Conservation (phyloP, 2,888 invertebrate species). For the Chymomyza procnemis region DNA sequence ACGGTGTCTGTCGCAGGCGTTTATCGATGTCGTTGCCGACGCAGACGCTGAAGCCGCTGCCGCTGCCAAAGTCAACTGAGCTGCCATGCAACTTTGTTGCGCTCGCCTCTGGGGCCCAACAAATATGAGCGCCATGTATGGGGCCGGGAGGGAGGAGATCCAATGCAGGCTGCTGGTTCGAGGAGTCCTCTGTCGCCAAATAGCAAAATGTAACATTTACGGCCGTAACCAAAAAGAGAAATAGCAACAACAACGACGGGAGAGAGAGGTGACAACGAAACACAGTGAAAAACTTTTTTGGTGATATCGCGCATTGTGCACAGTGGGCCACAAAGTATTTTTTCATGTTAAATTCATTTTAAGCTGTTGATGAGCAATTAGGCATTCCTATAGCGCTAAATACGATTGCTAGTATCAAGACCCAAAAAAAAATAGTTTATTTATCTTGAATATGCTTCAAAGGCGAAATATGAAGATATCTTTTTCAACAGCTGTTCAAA, state of each 20-base stretch:
- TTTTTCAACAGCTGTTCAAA: too few species aligned
- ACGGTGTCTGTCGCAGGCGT: slow-evolving; percentile 41
- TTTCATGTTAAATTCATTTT: not conserved
- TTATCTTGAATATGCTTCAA: too few species aligned
- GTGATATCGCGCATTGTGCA: slow-evolving; percentile 45
- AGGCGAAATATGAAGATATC: too few species aligned
- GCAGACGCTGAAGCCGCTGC: slow-evolving; percentile 8
- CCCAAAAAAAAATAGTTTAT: too few species aligned
- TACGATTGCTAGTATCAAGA: too few species aligned
- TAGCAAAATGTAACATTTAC: slow-evolving; percentile 37
- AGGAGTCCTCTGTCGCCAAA: slow-evolving; percentile 35
- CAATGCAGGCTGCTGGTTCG: slow-evolving; percentile 11
- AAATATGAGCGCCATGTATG: not conserved
- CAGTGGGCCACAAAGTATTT: not conserved
- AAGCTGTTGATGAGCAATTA: too few species aligned
- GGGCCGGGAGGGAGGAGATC: slow-evolving; percentile 20
- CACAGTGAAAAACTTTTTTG: slow-evolving; percentile 63
- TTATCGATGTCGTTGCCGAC: not conserved
- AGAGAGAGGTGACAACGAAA: slow-evolving; percentile 56
- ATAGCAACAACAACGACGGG: slow-evolving; percentile 44
- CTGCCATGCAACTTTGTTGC: slow-evolving; percentile 55
- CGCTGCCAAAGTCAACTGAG: slow-evolving; percentile 13
- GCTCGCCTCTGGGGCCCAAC: not conserved
- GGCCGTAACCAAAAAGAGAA: slow-evolving; percentile 16
- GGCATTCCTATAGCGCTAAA: too few species aligned